These are phyloP conservation scores for Prunella strophiata DNA, from an alignment of 2,797 vertebrate species.

Conservation along the genomic window DNA sequence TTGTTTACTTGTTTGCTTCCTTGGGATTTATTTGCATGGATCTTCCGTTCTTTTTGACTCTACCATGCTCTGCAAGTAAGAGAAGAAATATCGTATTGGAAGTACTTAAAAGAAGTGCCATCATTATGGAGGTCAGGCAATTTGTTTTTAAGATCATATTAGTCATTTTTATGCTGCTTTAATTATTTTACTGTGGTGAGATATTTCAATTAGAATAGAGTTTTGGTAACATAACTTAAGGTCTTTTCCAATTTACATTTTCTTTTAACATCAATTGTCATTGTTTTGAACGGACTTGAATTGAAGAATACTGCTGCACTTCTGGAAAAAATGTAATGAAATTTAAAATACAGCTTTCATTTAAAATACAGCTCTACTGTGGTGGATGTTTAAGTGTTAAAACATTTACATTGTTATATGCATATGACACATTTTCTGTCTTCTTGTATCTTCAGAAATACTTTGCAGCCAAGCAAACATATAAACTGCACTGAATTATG, in stretches of 20 bases:
- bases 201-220: conserved; percentile 36
- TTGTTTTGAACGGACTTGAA: not conserved
- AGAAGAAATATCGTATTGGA: not conserved
- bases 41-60: not conserved
- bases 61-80: not conserved
- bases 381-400: not conserved
- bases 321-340: not conserved
- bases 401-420: not conserved
- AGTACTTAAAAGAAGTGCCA: conserved; percentile 11
- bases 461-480: not conserved
- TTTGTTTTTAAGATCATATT: conserved; percentile 66
- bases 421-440: not conserved
- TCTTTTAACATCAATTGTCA: conserved; percentile 41
- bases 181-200: conserved; percentile 34
- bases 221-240: conserved; percentile 18
- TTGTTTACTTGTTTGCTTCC: not conserved
- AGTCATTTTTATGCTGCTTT: conserved; percentile 42
- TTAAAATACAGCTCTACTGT: not conserved
- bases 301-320: not conserved
- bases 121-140: conserved; percentile 39
- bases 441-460: conserved; percentile 12
- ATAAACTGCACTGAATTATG: not conserved
- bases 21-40: not conserved
- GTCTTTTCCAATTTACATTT: conserved; percentile 36
- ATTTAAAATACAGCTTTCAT: not conserved